phyloP scores from a whole-genome alignment of 1,140 invertebrate genomes.

The Hyles vespertilio region DNA sequence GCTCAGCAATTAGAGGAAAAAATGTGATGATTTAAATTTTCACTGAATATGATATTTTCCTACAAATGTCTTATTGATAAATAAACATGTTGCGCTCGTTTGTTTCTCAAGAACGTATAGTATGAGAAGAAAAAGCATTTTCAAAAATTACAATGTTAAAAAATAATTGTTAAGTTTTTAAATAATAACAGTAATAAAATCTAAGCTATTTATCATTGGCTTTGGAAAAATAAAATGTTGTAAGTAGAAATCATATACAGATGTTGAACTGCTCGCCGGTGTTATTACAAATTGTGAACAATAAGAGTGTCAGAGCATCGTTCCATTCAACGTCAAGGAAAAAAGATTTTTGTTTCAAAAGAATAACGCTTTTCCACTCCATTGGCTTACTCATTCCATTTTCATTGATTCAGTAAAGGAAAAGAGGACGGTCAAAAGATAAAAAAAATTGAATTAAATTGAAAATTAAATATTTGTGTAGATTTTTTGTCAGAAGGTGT shows the following conservation, averaged over 20 bases:
- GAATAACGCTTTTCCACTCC: constrained; percentile 42
- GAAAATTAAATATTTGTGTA: constrained; percentile 1
- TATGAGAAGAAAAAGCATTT: neutral
- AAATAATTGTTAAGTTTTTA: no score
- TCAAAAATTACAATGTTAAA: neutral
- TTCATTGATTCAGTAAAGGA: constrained; percentile 37
- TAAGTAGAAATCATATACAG: neutral
- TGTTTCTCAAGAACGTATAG: neutral
- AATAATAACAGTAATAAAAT: no score
- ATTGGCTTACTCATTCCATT: constrained; percentile 46
- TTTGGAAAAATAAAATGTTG: no score
- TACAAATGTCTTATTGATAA: no score
- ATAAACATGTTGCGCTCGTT: neutral
- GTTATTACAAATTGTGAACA: constrained; percentile 10
- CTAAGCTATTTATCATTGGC: no score
- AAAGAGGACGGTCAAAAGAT: constrained; percentile 10
- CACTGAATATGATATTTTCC: no score
- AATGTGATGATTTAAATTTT: no score
- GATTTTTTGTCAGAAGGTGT: no score
- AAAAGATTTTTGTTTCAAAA: constrained; percentile 45
- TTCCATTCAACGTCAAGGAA: constrained; percentile 21
- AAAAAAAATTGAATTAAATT: neutral
- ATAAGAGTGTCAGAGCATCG: constrained; percentile 18
- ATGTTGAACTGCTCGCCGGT: neutral
- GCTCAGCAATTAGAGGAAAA: no score